A percentile compares a stretch with the other conserved stretches of the same genome.
phyloP scores from a whole-genome alignment of 2,113 vertebrate genomes.

The Rhinolophus ferrumequinum region DNA sequence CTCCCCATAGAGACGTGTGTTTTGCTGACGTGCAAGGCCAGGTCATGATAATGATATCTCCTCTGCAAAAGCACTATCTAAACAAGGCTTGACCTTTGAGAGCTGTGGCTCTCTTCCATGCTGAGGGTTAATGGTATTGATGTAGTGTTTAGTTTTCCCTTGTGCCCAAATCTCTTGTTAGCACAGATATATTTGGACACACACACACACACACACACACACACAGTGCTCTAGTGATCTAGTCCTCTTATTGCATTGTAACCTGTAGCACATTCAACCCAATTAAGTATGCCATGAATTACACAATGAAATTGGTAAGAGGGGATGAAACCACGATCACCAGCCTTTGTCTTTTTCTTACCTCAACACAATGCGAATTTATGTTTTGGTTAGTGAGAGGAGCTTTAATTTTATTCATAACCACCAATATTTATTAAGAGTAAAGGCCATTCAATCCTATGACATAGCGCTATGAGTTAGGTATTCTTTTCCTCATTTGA shows the following conservation, averaged over 20 bases:
- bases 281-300: background rate
- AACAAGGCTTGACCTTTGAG: background rate
- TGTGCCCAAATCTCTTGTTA: background rate
- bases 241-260: background rate
- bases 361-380: background rate
- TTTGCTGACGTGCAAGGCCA: background rate
- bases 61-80: background rate
- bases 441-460: background rate
- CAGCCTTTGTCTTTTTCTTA: background rate
- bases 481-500: background rate
- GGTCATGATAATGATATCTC: background rate
- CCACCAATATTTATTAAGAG: background rate
- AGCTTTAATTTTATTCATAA: background rate
- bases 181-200: background rate
- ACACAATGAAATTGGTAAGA: background rate
- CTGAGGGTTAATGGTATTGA: background rate
- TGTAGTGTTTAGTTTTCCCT: background rate
- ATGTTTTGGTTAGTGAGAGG: constrained; percentile 3
- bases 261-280: background rate
- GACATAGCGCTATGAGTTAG: background rate
- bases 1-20: background rate
- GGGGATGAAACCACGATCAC: background rate
- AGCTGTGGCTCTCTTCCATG: background rate
- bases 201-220: background rate
- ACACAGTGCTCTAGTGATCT: background rate